Conservation (phyloP, 1,140 invertebrate genomes). For the Cepaea nemoralis region DNA sequence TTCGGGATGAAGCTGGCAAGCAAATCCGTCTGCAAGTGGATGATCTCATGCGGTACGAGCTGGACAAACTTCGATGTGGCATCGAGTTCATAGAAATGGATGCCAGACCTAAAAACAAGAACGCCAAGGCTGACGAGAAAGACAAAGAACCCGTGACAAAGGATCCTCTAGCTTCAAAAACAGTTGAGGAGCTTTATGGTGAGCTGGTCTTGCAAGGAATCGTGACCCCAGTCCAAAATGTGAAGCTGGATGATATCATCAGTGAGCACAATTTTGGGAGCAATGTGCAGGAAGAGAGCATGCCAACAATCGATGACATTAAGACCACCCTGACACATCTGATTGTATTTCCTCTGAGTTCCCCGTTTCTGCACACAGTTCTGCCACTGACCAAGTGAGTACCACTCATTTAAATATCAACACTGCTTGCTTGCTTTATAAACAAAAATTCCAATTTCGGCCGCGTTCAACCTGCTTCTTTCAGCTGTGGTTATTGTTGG, state of each 20-base stretch:
- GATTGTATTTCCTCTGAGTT: conserved; percentile 72
- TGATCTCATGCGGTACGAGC: conserved; percentile 15
- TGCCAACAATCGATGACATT: conserved; percentile 71
- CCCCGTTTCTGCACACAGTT: conserved; percentile 76
- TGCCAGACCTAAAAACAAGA: neutral
- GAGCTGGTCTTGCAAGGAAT: conserved; percentile 91
- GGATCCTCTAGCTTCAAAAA: conserved; percentile 42
- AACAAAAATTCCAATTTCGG: no score
- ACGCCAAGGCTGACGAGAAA: neutral
- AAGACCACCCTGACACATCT: conserved; percentile 72
- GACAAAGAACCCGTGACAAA: neutral
- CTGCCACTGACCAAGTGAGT: conserved; percentile 79
- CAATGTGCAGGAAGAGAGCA: neutral
- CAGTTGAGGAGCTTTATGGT: conserved; percentile 78
- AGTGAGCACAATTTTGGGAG: conserved; percentile 78
- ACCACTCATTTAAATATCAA: no score
- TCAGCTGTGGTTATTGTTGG: no score
- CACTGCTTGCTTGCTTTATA: neutral
- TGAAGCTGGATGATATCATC: conserved; percentile 80
- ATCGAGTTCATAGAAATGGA: neutral
- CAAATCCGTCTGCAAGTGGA: conserved; percentile 11
- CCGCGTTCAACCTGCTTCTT: no score
- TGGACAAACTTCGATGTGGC: conserved; percentile 10
- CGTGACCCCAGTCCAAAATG: conserved; percentile 81
- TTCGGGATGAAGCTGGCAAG: neutral